Evolutionary conservation across 2,113 vertebrate species (phyloP).

Genomic region (Crocuta crocuta): DNA sequence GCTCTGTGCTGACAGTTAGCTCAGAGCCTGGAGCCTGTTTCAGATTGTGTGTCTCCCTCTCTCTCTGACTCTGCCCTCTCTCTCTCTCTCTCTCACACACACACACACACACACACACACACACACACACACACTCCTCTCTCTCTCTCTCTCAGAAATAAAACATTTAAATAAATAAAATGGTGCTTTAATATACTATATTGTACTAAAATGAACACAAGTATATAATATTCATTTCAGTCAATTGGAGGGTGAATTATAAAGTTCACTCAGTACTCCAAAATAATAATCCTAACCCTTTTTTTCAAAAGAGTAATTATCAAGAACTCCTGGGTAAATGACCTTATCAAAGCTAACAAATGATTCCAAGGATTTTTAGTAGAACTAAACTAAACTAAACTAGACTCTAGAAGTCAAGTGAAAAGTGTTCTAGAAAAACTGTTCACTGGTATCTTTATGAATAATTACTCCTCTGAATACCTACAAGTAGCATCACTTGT

Average conservation of each 20-base stretch:
- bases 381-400: background rate
- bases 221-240: background rate
- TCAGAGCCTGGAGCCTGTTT: too few relatives aligned
- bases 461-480: conserved; percentile 42
- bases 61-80: too few relatives aligned
- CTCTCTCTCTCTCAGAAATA: too few relatives aligned
- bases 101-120: too few relatives aligned
- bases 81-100: too few relatives aligned
- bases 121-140: too few relatives aligned
- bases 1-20: too few relatives aligned
- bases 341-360: background rate
- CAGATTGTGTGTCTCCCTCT: too few relatives aligned
- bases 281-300: background rate
- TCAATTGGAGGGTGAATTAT: background rate
- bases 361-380: conserved; percentile 20
- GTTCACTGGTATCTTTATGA: conserved; percentile 24
- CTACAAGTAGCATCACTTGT: background rate
- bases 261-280: background rate
- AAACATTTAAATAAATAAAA: background rate
- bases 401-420: background rate
- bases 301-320: background rate
- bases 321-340: background rate
- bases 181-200: background rate
- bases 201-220: background rate
- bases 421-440: background rate